Percentiles rank a stretch among this genome's conserved stretches.
Conservation (phyloP, 1,140 invertebrate species). For the Aphis craccivora region DNA sequence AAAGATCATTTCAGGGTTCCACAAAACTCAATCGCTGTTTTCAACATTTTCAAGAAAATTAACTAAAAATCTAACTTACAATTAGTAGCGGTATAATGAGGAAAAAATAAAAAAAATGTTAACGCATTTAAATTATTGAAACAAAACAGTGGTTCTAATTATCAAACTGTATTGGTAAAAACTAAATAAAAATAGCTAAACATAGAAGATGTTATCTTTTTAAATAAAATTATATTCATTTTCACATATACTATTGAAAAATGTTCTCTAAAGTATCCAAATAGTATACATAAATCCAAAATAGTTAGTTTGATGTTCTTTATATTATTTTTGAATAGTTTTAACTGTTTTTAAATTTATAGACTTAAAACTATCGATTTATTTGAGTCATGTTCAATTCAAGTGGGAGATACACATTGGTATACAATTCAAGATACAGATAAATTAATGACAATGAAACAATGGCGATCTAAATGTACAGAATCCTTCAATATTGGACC, state of each 20-base stretch:
- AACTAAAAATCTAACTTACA: too few relatives aligned
- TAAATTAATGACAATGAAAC: conserved; percentile 67
- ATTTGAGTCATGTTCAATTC: conserved; percentile 87
- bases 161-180: too few relatives aligned
- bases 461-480: conserved; percentile 65
- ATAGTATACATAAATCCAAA: not conserved
- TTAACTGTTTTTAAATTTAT: conserved; percentile 59
- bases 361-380: conserved; percentile 81
- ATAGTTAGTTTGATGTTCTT: not conserved
- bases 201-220: too few relatives aligned
- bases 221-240: not conserved
- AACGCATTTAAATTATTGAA: too few relatives aligned
- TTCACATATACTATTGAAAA: too few relatives aligned
- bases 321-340: not conserved
- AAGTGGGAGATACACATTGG: conserved; percentile 84
- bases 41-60: too few relatives aligned
- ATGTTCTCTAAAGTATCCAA: not conserved
- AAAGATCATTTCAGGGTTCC: too few relatives aligned
- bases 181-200: too few relatives aligned
- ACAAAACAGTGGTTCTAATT: too few relatives aligned
- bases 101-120: too few relatives aligned
- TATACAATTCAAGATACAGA: conserved; percentile 72
- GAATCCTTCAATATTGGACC: conserved; percentile 2
- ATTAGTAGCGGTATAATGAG: too few relatives aligned
- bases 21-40: too few relatives aligned